Base-by-base conservation (phyloP, 35 echinoderm and acorn worm species). In the Patiria miniata region DNA sequence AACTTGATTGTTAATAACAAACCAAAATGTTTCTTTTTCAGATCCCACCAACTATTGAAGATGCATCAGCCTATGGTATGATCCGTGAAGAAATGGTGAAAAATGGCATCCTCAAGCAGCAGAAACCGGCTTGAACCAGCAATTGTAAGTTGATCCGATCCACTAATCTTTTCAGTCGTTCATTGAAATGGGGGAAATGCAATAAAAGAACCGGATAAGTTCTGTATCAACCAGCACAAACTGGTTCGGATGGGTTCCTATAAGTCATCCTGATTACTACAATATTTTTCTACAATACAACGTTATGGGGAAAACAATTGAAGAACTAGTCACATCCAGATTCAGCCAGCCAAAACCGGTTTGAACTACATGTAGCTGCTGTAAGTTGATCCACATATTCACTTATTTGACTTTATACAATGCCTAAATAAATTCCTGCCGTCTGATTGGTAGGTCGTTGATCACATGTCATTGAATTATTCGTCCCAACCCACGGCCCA, bases 41-140 rank as follows among this genome's bases (percentile, higher is more conserved):
- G 91, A 97, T 97, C 21, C 85, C 91, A n/a, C 83, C 91, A 8
- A 97, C 91, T 0, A 86, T 90, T 29, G 95, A 97, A 82, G 95
- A 97, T 59, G 16, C 84, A 1, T 88, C 91, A 40, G 95, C 91
- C 6, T 97, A 87, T 68, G 88, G 87, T 53, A 81, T 79, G 34
- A 88, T 94, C 86, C 55, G 56, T 80, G 78, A 23, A 86, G 60
- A 80, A 52, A 39, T 88, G 65, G 65, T 32, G 14, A 73, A 73
- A 30, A 32, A 26, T 8, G 65, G 65, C 34, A 73, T 73, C 26
- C 26, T 73, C 21, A 10, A 34, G 65, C 65, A 26, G 26, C 7
- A n/a, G n/a, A n/a, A 73, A 36, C 26, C 65, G 7, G 29, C 26
- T 34, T 73, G 34, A 73, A 32, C 57, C 8, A 60, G 57, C 19